Percentiles rank a stretch among this genome's conserved stretches.
These are phyloP conservation scores for Dryococelus australis DNA, from an alignment of 2,888 invertebrate species.

Conservation along the genomic window DNA sequence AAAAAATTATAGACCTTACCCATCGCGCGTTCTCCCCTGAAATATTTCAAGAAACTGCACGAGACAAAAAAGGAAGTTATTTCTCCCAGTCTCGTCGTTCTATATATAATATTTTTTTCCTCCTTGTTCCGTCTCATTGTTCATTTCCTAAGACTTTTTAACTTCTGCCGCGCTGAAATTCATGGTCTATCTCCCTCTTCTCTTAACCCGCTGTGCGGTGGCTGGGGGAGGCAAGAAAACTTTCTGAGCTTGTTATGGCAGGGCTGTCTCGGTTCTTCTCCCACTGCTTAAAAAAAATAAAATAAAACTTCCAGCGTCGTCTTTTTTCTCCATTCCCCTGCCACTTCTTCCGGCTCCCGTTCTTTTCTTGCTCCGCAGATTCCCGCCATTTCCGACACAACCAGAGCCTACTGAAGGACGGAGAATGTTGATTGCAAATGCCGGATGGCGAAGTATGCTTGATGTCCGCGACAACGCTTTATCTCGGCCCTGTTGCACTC, in stretches of 20 bases:
- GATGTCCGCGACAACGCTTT: not conserved
- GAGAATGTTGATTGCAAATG: not conserved
- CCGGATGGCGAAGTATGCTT: not conserved
- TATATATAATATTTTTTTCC: slow-evolving; percentile 16
- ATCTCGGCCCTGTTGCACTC: too few species aligned
- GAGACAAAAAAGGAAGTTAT: slow-evolving; percentile 13
- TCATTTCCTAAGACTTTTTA: slow-evolving; percentile 16
- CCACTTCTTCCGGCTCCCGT: not conserved
- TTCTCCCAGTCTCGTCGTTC: not conserved
- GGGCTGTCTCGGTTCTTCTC: not conserved
- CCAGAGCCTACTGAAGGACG: not conserved
- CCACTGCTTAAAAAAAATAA: not conserved
- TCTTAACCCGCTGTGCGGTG: not conserved
- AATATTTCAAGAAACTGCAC: slow-evolving; percentile 38
- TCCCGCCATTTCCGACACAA: slow-evolving; percentile 2
- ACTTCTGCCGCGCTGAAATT: slow-evolving; percentile 11
- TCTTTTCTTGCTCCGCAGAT: not conserved
- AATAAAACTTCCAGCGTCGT: not conserved
- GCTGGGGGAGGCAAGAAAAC: not conserved
- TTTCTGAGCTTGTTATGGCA: slow-evolving; percentile 16
- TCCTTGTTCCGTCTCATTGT: slow-evolving; percentile 20
- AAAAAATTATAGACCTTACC: slow-evolving; percentile 43
- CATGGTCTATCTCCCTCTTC: slow-evolving; percentile 16
- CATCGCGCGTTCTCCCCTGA: slow-evolving; percentile 38
- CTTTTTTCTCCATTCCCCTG: not conserved